Conservation (phyloP, 2,797 vertebrate species). For the Alfaro cultratus region DNA sequence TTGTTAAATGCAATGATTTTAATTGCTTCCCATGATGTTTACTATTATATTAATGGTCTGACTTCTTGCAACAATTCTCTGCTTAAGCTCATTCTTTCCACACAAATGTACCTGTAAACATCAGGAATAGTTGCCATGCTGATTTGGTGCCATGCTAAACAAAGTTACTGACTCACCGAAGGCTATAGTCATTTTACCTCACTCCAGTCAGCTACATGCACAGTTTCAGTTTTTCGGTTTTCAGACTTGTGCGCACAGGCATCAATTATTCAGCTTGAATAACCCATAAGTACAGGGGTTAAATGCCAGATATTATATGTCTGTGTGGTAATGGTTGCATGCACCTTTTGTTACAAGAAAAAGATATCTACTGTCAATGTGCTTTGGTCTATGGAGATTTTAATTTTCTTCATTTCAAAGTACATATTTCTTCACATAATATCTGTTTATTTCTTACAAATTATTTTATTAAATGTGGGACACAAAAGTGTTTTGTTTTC, state of each 20-base stretch:
- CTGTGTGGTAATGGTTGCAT: not conserved
- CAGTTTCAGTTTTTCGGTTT: slow-evolving; percentile 15
- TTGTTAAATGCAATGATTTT: slow-evolving; percentile 18
- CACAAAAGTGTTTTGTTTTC: not conserved
- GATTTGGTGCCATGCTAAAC: slow-evolving; percentile 32
- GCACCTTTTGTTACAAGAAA: not conserved
- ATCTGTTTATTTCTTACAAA: not conserved
- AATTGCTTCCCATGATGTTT: slow-evolving; percentile 3
- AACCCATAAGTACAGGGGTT: slow-evolving; percentile 17
- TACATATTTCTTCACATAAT: not conserved
- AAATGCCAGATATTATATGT: slow-evolving; percentile 16
- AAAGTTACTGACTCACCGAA: slow-evolving; percentile 40
- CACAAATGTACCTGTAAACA: not conserved
- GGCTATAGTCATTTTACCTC: slow-evolving; percentile 44
- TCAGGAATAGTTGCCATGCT: slow-evolving; percentile 19
- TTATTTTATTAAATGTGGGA: not conserved
- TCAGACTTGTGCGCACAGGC: slow-evolving; percentile 67
- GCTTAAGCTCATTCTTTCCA: not conserved
- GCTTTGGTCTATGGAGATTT: not conserved
- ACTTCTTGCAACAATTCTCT: not conserved
- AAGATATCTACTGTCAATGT: not conserved
- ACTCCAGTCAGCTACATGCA: slow-evolving; percentile 42
- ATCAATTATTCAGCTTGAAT: slow-evolving; percentile 43
- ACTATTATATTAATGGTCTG: not conserved
- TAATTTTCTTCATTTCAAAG: not conserved